A percentile compares a stretch with the other conserved stretches of the same genome.
These are phyloP conservation scores for Oreochromis spilurus DNA, from an alignment of 2,113 vertebrate genomes.

Conservation along the genomic window DNA sequence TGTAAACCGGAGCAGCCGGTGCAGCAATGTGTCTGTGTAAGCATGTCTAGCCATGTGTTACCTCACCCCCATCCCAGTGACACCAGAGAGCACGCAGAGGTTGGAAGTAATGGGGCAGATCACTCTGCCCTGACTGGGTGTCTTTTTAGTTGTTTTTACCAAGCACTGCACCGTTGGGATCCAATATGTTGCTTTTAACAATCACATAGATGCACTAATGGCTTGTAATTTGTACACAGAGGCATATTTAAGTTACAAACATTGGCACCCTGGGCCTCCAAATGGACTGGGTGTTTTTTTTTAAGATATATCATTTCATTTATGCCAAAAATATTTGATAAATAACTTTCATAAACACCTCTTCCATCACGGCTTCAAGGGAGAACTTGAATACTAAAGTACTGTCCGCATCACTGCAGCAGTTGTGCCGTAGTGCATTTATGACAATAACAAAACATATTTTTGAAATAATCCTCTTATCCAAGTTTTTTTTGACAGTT, in stretches of 20 bases:
- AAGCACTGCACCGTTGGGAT: conserved; percentile 47
- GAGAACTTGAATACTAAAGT: not conserved
- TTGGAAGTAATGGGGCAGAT: conserved; percentile 57
- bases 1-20: not conserved
- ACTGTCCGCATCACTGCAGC: not conserved
- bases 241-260: conserved; percentile 4
- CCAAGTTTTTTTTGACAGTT: not conserved
- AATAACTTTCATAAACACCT: not conserved
- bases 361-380: not conserved
- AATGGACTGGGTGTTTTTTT: not conserved
- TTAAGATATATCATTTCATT: not conserved
- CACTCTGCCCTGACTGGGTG: conserved; percentile 17
- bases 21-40: conserved; percentile 46
- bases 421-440: not conserved
- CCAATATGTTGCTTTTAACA: conserved; percentile 38
- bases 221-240: conserved; percentile 29
- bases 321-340: not conserved
- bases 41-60: conserved; percentile 52
- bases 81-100: conserved; percentile 42
- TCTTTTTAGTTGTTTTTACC: conserved; percentile 51
- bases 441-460: not conserved
- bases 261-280: not conserved
- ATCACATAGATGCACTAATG: conserved; percentile 26
- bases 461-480: conserved; percentile 1
- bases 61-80: not conserved